Evolutionary conservation across 53 echinoderm and acorn worm genomes (phyloP).

Genomic region (Holothuria leucospilota): DNA sequence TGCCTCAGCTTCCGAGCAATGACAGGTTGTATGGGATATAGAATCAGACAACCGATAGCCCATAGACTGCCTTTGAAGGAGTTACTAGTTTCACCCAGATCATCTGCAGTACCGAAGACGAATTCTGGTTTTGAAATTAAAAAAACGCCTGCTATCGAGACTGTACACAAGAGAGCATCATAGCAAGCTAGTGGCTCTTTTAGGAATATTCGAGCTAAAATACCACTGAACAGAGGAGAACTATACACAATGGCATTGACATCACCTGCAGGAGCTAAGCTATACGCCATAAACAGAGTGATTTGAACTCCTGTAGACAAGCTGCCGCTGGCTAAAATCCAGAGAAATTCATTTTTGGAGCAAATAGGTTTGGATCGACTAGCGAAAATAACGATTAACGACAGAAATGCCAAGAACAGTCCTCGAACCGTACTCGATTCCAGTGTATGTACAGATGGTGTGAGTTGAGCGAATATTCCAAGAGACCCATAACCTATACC

Average conservation of each 20-base stretch:
- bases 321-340: neutral
- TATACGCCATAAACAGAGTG: neutral
- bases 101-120: too few relatives aligned
- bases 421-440: neutral
- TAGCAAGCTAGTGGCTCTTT: neutral
- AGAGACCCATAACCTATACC: neutral
- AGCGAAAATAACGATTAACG: neutral
- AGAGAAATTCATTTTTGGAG: neutral
- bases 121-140: constrained; percentile 2
- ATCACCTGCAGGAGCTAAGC: too few relatives aligned
- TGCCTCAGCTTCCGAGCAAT: neutral
- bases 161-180: neutral
- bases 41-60: neutral
- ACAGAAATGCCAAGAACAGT: neutral
- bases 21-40: neutral
- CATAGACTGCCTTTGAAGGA: neutral
- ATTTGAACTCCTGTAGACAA: neutral
- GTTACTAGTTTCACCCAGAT: neutral
- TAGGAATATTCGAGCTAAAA: constrained; percentile 15
- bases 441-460: neutral
- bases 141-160: neutral
- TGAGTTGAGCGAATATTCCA: neutral
- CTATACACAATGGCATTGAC: constrained; percentile 3
- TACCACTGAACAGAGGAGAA: neutral
- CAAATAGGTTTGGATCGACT: neutral